Percentiles rank a stretch among this genome's conserved stretches.
These are phyloP conservation scores for Poliocrania exsul DNA, from an alignment of 2,797 vertebrate genomes.

Conservation along the genomic window DNA sequence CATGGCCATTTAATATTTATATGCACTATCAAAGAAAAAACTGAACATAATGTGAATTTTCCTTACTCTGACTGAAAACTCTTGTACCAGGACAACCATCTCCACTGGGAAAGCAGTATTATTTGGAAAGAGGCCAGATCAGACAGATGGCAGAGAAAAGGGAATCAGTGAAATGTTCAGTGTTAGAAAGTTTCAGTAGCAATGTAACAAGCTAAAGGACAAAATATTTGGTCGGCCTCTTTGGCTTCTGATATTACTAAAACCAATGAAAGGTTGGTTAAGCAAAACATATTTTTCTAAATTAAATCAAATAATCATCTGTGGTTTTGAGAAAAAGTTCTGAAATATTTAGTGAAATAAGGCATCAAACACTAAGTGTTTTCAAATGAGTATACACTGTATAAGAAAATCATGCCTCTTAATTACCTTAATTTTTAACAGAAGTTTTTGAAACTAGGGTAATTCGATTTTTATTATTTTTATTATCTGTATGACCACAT, in stretches of 20 bases:
- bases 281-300: not conserved
- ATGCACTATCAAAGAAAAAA: constrained; percentile 63
- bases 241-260: constrained; percentile 78
- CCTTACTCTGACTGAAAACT: constrained; percentile 88
- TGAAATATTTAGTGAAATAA: not conserved
- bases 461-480: constrained; percentile 78
- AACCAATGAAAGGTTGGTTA: not conserved
- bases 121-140: constrained; percentile 87
- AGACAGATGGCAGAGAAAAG: constrained; percentile 90
- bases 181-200: constrained; percentile 77
- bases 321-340: not conserved
- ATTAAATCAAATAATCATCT: not conserved
- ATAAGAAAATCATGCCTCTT: not conserved
- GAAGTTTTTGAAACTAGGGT: constrained; percentile 74
- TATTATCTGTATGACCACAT: constrained; percentile 75
- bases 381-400: not conserved
- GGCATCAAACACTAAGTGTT: not conserved
- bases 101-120: constrained; percentile 80
- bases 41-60: constrained; percentile 65
- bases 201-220: constrained; percentile 76
- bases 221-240: constrained; percentile 79
- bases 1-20: constrained; percentile 56
- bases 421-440: constrained; percentile 76
- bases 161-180: constrained; percentile 80
- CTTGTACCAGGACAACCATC: constrained; percentile 83